Percentiles rank a stretch among this genome's conserved stretches.
Evolutionary conservation across 2,888 invertebrate genomes (phyloP).

Genomic region (Drosophila robusta): DNA sequence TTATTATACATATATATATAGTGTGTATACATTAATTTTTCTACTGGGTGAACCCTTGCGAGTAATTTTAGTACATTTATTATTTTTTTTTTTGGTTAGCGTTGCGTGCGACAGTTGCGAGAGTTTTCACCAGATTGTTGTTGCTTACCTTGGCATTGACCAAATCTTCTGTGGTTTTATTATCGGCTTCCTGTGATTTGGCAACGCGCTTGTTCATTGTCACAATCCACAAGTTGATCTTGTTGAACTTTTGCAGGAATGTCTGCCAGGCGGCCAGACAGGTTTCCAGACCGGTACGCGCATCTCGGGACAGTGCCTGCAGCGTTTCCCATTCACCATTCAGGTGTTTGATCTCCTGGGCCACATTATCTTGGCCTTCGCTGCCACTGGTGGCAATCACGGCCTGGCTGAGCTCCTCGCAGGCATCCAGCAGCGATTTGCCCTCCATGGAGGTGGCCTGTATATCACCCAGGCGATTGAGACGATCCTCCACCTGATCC

Average conservation of each 20-base stretch:
- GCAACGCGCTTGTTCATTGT: conserved; percentile 89
- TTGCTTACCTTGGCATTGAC: conserved; percentile 89
- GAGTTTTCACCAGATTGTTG: conserved; percentile 40
- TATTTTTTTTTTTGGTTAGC: conserved; percentile 58
- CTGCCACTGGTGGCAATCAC: conserved; percentile 91
- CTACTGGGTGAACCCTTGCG: conserved; percentile 43
- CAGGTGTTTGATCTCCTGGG: conserved; percentile 92
- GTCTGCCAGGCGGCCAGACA: conserved; percentile 93
- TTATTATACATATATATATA: conserved; percentile 1
- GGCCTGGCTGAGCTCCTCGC: conserved; percentile 90
- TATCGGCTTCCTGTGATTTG: conserved; percentile 89
- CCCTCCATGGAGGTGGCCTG: conserved; percentile 89
- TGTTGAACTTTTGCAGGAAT: conserved; percentile 90
- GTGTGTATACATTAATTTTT: conserved; percentile 30
- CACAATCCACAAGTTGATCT: conserved; percentile 91
- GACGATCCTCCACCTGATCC: conserved; percentile 90
- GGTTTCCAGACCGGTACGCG: conserved; percentile 90
- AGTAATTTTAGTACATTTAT: conserved; percentile 53
- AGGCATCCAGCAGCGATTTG: conserved; percentile 90
- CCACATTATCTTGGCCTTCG: conserved; percentile 93
- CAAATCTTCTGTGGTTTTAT: conserved; percentile 92
- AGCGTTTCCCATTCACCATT: conserved; percentile 93
- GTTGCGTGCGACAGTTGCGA: conserved; percentile 60
- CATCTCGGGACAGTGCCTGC: conserved; percentile 91
- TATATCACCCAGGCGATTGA: conserved; percentile 90